Evolutionary conservation across 37 sponge, comb jelly and placozoan species (phyloP), one percentile per base, ranked within the genome.

Genomic region (Agelas oroides): DNA sequence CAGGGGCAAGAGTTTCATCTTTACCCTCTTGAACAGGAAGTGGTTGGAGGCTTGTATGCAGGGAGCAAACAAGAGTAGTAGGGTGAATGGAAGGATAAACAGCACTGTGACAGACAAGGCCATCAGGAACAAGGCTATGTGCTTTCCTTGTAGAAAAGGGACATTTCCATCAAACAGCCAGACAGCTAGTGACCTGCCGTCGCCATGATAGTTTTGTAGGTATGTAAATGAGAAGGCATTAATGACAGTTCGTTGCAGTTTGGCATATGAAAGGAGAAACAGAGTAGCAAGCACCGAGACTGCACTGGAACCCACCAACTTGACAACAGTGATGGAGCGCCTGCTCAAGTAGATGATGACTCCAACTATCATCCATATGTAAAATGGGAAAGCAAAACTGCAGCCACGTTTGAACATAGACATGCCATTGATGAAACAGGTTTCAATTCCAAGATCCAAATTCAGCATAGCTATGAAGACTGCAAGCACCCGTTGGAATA

Each of bases 381-480:
- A n/a, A n/a, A n/a, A n/a, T n/a, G n/a, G n/a, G n/a, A n/a, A n/a
- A n/a, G n/a, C n/a, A n/a, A n/a, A n/a, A n/a, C n/a, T n/a, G n/a
- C n/a, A n/a, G n/a, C n/a, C n/a, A n/a, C n/a, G n/a, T n/a, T n/a
- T n/a, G n/a, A n/a, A n/a, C n/a, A n/a, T n/a, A n/a, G n/a, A n/a
- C n/a, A n/a, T n/a, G n/a, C n/a, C n/a, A n/a, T n/a, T n/a, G n/a
- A n/a, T n/a, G n/a, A n/a, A n/a, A n/a, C n/a, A n/a, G n/a, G n/a
- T n/a, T n/a, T n/a, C n/a, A n/a, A n/a, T n/a, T n/a, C n/a, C 81
- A 14, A 80, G 33, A 38, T 80, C 81, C 12, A 80, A 27, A 67
- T 80, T 80, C 5, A 80, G 21, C 81, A 68, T 68, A 16, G 81
- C 61, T 32, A 67, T 67, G 57, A 80, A 71, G 27, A 20, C 5